Base-by-base conservation (phyloP, 2,797 vertebrate genomes). In the Lateolabrax maculatus region DNA sequence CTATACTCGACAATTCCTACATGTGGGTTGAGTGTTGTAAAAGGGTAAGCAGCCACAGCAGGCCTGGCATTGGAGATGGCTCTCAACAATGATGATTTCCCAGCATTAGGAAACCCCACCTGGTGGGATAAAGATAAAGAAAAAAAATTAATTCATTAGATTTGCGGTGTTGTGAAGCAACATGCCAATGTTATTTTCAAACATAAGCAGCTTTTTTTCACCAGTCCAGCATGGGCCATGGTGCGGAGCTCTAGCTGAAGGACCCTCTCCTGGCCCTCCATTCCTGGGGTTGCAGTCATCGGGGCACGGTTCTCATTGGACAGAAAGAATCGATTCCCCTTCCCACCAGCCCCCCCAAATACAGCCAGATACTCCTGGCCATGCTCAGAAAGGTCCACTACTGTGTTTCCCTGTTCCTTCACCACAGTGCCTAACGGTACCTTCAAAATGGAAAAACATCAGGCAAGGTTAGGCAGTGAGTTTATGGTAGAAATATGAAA, bases 31-130 rank as follows among this genome's bases (percentile, higher is more conserved):
- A 99, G 93, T 21, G 98, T 99, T 31, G 98, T 99, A 86, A 99
- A 99, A 0, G 98, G 98, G 87, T 99, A 99, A 4, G 97, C 88
- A 39, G 97, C 98, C 64, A 99, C 98, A 0, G 97, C 95, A 0
- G 98, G 98, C 61, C 84, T 97, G 2, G 98, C 98, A 0, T 96
- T 97, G 21, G 98, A 97, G 84, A 99, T 96, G 29, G 96, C 97
- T 90, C 97, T 95, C 79, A 99, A 85, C 39, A 99, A 92, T 0
- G 97, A 99, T 0, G 98, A 99, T 83, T 99, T 99, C 21, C 98
- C 98, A n/a, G 97, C 96, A 9, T 99, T 99, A 34, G 98, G 98
- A 93, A 99, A 98, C 0, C 98, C 98, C 12, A 99, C 96, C 98
- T 99, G 86, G 49, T 75, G 90, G 10, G 13, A 63, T 31, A 9